Evolutionary conservation across 2,797 vertebrate genomes (phyloP).

Genomic region (Periophthalmus magnuspinnatus): DNA sequence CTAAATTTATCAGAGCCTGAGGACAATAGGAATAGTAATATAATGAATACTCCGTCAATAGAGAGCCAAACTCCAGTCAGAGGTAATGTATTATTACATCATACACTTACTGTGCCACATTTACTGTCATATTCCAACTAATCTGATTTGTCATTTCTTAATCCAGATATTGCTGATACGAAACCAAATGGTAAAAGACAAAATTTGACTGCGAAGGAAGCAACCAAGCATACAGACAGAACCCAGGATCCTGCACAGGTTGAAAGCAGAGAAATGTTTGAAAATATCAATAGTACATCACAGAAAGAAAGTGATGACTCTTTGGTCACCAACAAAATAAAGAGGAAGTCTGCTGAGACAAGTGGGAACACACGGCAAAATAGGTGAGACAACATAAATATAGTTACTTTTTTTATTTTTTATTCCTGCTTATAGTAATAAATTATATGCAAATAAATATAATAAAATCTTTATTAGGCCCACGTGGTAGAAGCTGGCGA

Average conservation of each 20-base stretch:
- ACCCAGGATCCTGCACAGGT: constrained; percentile 12
- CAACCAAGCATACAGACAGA: neutral
- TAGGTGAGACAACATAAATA: neutral
- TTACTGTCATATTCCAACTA: neutral
- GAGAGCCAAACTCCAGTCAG: constrained; percentile 28
- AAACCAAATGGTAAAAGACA: constrained; percentile 30
- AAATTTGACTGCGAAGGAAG: constrained; percentile 27
- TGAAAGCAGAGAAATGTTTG: neutral
- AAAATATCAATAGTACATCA: neutral
- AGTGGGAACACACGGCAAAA: neutral
- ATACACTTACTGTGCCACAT: neutral
- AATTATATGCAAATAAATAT: neutral
- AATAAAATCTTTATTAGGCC: neutral
- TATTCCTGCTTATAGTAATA: neutral
- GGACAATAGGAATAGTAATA: constrained; percentile 1
- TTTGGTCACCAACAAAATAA: neutral
- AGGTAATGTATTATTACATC: constrained; percentile 43
- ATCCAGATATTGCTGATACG: constrained; percentile 55
- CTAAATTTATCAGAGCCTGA: constrained; percentile 8
- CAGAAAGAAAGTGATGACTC: constrained; percentile 5
- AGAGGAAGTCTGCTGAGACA: constrained; percentile 11
- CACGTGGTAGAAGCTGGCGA: too few species aligned
- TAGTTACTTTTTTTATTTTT: too few species aligned
- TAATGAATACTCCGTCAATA: constrained; percentile 13
- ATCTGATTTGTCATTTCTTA: constrained; percentile 19